Base-by-base conservation (phyloP, 2,797 vertebrate genomes). In the Orientallactaga sibirica region DNA sequence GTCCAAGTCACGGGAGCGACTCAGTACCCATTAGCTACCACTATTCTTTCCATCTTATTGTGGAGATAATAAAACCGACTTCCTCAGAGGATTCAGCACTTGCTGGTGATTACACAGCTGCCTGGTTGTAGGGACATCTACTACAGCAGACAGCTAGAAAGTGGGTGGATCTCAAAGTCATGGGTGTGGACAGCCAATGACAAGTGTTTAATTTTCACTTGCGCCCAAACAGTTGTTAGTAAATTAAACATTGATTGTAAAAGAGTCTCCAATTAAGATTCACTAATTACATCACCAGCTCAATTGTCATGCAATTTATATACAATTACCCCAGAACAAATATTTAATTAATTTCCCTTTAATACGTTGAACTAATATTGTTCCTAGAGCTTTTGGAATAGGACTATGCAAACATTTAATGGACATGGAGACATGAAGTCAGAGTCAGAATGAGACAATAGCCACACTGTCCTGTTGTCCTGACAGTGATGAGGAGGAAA, bases 341-440 rank as follows among this genome's bases (percentile, higher is more conserved):
- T 97, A 97, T 97, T 98, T 98, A 98, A 98, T 98, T 98, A 97
- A 90, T 92, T 97, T 97, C 58, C 19, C 79, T 95, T 96, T 96
- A 97, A 97, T 97, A 97, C 62, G 58, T 89, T 97, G 92, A 98
- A 97, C 87, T 88, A 96, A 96, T 95, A 91, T 98, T 98, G 90
- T 86, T 96, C 94, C 95, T 97, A 67, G 95, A 93, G 89, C 90
- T 92, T 74, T 73, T 92, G 90, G 93, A 48, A 87, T 75, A 95
- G 93, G 80, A 96, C 96, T 92, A 92, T 87, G 55, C 88, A 94
- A 96, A 90, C 37, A 88, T 79, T 96, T 98, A 97, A 98, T 96
- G 96, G 97, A 71, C 33, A 73, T 0, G 61, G 84, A 96, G 41
- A 93, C 96, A 96, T 77, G 95, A 96, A 96, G 95, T 96, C 86